Percentiles rank a stretch among this genome's conserved stretches.
phyloP scores from a whole-genome alignment of 2,888 invertebrate genomes.

The Melanargia galathea region DNA sequence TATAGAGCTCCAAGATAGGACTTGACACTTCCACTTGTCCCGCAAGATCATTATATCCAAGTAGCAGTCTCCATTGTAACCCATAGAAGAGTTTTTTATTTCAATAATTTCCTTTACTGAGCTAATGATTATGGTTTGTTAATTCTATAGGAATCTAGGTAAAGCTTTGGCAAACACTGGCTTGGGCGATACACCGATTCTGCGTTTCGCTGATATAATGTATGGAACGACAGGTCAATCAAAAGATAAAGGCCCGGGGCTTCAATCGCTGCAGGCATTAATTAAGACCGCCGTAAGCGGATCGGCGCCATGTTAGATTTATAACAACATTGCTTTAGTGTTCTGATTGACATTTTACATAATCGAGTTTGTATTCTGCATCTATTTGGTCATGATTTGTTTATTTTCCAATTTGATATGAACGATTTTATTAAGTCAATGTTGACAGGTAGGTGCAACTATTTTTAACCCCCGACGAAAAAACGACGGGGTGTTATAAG shows the following conservation, averaged over 20 bases:
- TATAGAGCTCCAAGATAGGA: too few relatives aligned
- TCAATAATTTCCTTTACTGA: too few relatives aligned
- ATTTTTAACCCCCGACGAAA: too few relatives aligned
- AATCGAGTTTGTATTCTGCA: conserved; percentile 30
- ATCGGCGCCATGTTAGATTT: conserved; percentile 56
- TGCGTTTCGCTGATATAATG: conserved; percentile 37
- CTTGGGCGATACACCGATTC: conserved; percentile 19
- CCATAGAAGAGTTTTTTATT: too few relatives aligned
- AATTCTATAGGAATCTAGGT: neutral
- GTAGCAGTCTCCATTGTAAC: too few relatives aligned
- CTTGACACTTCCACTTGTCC: too few relatives aligned
- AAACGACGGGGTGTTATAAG: too few relatives aligned
- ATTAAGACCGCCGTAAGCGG: conserved; percentile 73
- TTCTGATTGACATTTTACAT: conserved; percentile 41
- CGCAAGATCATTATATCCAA: too few relatives aligned
- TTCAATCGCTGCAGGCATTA: conserved; percentile 62
- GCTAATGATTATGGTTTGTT: too few relatives aligned
- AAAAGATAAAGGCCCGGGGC: conserved; percentile 72
- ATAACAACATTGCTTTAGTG: conserved; percentile 42
- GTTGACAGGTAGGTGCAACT: too few relatives aligned
- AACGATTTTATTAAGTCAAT: conserved; percentile 1
- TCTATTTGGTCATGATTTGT: conserved; percentile 11
- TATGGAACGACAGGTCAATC: conserved; percentile 66
- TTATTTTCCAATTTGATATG: conserved; percentile 11
- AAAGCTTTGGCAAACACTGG: conserved; percentile 11